Evolutionary conservation across 35 echinoderm and acorn worm genomes (phyloP).

Genomic region (Diadema setosum): DNA sequence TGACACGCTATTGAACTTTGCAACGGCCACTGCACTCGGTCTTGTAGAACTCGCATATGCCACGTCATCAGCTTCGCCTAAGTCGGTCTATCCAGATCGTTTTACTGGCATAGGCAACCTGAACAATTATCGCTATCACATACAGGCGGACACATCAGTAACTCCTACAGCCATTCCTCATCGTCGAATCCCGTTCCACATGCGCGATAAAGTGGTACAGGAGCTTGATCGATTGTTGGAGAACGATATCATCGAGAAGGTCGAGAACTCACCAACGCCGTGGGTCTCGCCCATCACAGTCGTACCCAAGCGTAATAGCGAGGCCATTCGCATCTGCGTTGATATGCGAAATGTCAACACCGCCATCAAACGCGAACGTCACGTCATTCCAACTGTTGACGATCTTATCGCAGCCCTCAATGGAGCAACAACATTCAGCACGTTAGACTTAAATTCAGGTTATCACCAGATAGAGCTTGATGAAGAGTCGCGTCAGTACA

Average conservation of each 20-base stretch:
- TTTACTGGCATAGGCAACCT: slow-evolving; percentile 39
- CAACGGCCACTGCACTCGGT: neutral
- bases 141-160: slow-evolving; percentile 38
- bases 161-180: neutral
- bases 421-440: slow-evolving; percentile 26
- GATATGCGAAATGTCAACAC: slow-evolving; percentile 28
- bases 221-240: slow-evolving; percentile 37
- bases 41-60: neutral
- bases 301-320: slow-evolving; percentile 20
- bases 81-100: no score
- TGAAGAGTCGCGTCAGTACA: slow-evolving; percentile 2
- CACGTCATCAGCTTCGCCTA: neutral
- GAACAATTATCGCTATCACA: neutral
- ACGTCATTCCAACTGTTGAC: slow-evolving; percentile 50
- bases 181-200: slow-evolving; percentile 45
- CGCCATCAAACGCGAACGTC: slow-evolving; percentile 4
- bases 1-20: slow-evolving; percentile 52
- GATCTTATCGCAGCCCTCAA: slow-evolving; percentile 21
- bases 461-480: slow-evolving; percentile 33
- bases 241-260: slow-evolving; percentile 53
- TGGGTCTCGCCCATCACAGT: slow-evolving; percentile 71
- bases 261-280: slow-evolving; percentile 32
- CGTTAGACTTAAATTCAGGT: slow-evolving; percentile 47
- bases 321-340: slow-evolving; percentile 1
- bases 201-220: slow-evolving; percentile 23